Percentiles rank a stretch among this genome's conserved stretches.
These are phyloP conservation scores for Petrocephalus sullivani DNA, from an alignment of 2,797 vertebrate species.

Conservation along the genomic window DNA sequence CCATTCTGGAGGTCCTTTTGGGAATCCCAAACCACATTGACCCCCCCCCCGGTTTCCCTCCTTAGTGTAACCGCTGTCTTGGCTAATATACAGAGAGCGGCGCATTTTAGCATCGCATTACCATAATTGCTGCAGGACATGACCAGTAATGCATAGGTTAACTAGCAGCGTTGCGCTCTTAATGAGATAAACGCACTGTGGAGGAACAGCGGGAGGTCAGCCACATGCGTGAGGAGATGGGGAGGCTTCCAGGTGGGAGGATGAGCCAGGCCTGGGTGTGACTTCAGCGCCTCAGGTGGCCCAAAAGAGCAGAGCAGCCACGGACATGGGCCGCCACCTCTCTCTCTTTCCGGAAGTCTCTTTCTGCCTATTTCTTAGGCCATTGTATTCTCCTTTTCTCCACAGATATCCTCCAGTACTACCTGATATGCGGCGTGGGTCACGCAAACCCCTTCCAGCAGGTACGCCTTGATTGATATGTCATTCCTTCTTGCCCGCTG, in stretches of 20 bases:
- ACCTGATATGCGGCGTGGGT: slow-evolving; percentile 74
- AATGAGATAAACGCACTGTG: background rate
- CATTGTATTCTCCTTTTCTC: slow-evolving; percentile 30
- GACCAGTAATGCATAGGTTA: background rate
- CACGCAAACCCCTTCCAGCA: slow-evolving; percentile 91
- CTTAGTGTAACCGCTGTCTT: background rate
- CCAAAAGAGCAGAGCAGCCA: background rate
- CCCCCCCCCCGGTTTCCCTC: background rate
- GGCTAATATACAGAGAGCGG: background rate
- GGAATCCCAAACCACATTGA: background rate
- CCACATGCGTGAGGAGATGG: background rate
- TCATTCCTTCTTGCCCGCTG: background rate
- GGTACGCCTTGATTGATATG: slow-evolving; percentile 45
- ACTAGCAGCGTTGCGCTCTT: background rate
- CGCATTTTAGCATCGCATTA: background rate
- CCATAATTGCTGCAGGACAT: background rate
- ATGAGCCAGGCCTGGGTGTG: background rate
- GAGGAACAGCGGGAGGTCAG: background rate
- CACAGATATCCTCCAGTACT: slow-evolving; percentile 83
- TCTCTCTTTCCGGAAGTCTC: background rate
- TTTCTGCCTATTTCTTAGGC: background rate
- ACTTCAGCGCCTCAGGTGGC: background rate
- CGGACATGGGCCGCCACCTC: background rate
- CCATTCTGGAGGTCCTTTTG: background rate
- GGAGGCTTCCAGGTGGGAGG: background rate